Evolutionary conservation across 2,888 invertebrate genomes (phyloP), one percentile per base, ranked within the genome.

Genomic region (Drosophila lacicola): DNA sequence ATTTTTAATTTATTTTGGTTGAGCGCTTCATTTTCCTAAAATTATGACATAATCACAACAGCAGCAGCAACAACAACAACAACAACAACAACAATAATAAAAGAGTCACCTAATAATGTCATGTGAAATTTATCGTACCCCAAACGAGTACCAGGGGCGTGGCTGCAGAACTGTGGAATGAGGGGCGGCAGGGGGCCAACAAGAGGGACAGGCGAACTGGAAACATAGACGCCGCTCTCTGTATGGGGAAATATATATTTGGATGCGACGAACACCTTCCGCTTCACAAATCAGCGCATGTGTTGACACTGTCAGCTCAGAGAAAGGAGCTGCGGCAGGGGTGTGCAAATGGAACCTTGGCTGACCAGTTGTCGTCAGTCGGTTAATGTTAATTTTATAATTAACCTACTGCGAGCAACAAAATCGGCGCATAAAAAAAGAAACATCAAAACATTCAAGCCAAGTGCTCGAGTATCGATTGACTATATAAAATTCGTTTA

Each of bases 1-100:
- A 88, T 83, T 88, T 88, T 88, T 86, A 90, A 88, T 84, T 90
- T 88, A 88, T 87, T 88, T 88, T 88, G 84, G 88, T 88, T 84
- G 75, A 83, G 88, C 88, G 88, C 80, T 88, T 86, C 62, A 87
- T 87, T 82, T 89, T 87, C 78, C 90, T 88, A 88, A 90, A 88
- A 88, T 90, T 89, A 90, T 90, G 88, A 90, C 88, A 88, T 90
- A 88, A 88, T 86, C 88, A 76, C 68, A 76, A 62, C 68, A 58
- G 54, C 70, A 78, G 19, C 62, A 56, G 9, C 76, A 50, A 0
- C 57, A 68, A 1, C 70, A 70, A 17, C 70, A 72, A 3, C 68
- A 69, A 14, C 61, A 70, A 37, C 61, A 68, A 39, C 62, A 65
- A 54, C 56, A 58, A 61, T 56, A 78, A 63, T 49, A 80, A 82